A percentile compares a stretch with the other conserved stretches of the same genome.
phyloP scores from a whole-genome alignment of 2,888 invertebrate genomes.

The Stenodera caucasica region DNA sequence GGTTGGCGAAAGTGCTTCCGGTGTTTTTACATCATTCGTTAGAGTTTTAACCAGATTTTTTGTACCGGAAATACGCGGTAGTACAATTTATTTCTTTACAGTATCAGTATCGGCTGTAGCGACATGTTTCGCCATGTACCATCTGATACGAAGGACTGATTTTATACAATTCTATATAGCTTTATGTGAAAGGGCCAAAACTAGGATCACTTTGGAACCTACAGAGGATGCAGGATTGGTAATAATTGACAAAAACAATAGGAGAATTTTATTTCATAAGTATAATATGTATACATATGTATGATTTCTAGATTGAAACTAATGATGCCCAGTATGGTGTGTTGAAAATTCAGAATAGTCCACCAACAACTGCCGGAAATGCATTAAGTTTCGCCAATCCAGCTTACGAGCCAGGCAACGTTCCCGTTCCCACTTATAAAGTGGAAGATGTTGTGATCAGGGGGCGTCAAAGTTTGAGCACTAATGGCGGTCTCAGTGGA shows the following conservation, averaged over 20 bases:
- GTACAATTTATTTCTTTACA: slow-evolving; percentile 85
- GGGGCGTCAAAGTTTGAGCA: slow-evolving; percentile 58
- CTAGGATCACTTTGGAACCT: slow-evolving; percentile 79
- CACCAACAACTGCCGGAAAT: slow-evolving; percentile 57
- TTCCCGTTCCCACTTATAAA: slow-evolving; percentile 65
- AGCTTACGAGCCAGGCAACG: slow-evolving; percentile 78
- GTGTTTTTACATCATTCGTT: slow-evolving; percentile 83
- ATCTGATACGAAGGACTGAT: slow-evolving; percentile 75
- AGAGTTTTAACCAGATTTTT: slow-evolving; percentile 81
- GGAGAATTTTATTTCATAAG: too few relatives aligned
- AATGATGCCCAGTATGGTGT: slow-evolving; percentile 73
- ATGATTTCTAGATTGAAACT: slow-evolving; percentile 59
- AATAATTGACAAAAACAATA: too few relatives aligned
- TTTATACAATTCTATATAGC: slow-evolving; percentile 83
- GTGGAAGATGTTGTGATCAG: slow-evolving; percentile 76
- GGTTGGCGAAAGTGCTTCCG: slow-evolving; percentile 91
- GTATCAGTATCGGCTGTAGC: slow-evolving; percentile 76
- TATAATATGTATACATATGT: not conserved
- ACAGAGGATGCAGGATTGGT: slow-evolving; percentile 84
- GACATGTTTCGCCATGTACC: slow-evolving; percentile 76
- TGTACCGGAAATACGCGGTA: slow-evolving; percentile 74
- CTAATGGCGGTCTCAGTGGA: slow-evolving; percentile 57
- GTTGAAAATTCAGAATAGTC: slow-evolving; percentile 73
- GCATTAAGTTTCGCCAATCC: slow-evolving; percentile 82
- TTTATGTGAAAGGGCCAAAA: slow-evolving; percentile 71